Evolutionary conservation across 2,888 invertebrate genomes (phyloP).

Genomic region (Harpalus rubripes): DNA sequence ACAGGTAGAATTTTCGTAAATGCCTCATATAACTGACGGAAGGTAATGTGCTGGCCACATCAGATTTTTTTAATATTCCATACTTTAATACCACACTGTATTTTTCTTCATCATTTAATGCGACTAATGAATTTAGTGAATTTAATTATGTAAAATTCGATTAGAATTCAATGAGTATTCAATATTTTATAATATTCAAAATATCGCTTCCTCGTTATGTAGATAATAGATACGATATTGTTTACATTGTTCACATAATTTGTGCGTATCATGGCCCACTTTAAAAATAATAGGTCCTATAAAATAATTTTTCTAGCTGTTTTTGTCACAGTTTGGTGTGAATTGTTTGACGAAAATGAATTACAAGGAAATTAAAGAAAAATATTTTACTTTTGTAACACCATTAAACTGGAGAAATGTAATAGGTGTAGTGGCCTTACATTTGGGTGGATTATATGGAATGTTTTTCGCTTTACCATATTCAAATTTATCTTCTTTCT

Average conservation of each 20-base stretch:
- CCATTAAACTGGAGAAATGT: constrained; percentile 83
- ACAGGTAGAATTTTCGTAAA: too few species aligned
- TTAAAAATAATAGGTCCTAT: not conserved
- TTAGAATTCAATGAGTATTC: too few species aligned
- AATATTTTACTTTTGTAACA: constrained; percentile 77
- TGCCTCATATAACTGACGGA: too few species aligned
- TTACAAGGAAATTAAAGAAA: not conserved
- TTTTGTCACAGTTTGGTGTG: not conserved
- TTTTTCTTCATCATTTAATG: too few species aligned
- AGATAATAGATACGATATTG: too few species aligned
- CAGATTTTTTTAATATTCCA: too few species aligned
- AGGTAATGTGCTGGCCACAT: too few species aligned
- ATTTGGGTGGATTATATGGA: constrained; percentile 76
- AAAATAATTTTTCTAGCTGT: not conserved
- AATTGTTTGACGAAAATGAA: not conserved
- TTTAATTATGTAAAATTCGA: too few species aligned
- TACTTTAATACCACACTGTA: too few species aligned
- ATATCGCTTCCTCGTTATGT: too few species aligned
- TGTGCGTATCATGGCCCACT: not conserved
- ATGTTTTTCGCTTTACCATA: constrained; percentile 69
- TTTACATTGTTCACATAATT: not conserved
- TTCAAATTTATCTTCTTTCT: constrained; percentile 74
- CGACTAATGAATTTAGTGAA: too few species aligned
- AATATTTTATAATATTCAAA: too few species aligned
- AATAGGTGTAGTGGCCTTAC: constrained; percentile 79